phyloP scores from a whole-genome alignment of 1,140 invertebrate species.

The Phthorimaea operculella region DNA sequence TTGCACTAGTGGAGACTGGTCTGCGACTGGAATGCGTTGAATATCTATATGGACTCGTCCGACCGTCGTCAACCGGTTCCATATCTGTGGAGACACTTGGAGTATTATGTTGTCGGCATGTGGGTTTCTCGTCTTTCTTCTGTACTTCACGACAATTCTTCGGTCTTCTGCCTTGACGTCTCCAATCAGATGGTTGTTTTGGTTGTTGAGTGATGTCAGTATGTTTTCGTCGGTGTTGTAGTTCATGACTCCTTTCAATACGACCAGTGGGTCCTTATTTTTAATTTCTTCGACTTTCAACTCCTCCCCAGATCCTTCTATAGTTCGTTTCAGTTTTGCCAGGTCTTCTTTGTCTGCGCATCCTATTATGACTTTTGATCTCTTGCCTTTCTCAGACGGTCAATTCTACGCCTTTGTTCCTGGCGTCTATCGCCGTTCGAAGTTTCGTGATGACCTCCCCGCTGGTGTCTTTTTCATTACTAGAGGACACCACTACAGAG shows the following conservation, averaged over 20 bases:
- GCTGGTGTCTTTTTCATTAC: too few relatives aligned
- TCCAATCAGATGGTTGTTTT: not conserved
- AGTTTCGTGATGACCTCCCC: too few relatives aligned
- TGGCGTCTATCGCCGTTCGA: too few relatives aligned
- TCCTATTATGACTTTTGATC: too few relatives aligned
- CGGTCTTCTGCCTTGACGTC: not conserved
- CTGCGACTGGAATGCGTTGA: not conserved
- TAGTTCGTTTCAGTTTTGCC: too few relatives aligned
- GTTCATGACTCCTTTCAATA: not conserved
- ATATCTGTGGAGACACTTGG: not conserved
- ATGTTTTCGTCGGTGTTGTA: not conserved
- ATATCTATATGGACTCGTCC: not conserved
- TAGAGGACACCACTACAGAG: too few relatives aligned
- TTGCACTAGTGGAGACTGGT: not conserved
- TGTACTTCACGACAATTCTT: not conserved
- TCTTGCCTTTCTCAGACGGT: too few relatives aligned
- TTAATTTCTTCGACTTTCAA: too few relatives aligned
- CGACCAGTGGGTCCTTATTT: not conserved
- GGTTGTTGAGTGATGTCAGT: not conserved
- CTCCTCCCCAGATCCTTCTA: too few relatives aligned
- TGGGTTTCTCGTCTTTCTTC: not conserved
- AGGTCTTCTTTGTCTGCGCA: too few relatives aligned
- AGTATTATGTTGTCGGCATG: not conserved
- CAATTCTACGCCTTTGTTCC: too few relatives aligned
- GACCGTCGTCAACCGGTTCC: not conserved